A percentile compares a stretch with the other conserved stretches of the same genome.
phyloP scores from a whole-genome alignment of 2,888 invertebrate species.

The Tetropium fuscum region DNA sequence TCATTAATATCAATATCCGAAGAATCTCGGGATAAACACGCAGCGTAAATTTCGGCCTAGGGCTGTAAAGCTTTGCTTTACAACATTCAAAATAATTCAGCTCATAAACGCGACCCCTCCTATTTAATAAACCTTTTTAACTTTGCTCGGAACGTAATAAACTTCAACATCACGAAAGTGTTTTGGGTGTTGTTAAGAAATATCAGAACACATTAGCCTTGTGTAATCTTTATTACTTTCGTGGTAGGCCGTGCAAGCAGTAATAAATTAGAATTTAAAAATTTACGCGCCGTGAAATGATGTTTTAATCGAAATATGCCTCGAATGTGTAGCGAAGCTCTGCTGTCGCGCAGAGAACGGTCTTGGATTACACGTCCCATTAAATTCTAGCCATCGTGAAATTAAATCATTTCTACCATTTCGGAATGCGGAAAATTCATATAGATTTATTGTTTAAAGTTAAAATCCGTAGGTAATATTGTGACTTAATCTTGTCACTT shows the following conservation, averaged over 20 bases:
- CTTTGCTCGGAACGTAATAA: constrained; percentile 17
- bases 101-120: constrained; percentile 15
- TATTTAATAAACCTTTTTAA: constrained; percentile 27
- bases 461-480: too few species aligned
- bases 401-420: too few species aligned
- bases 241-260: constrained; percentile 10
- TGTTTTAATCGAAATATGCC: constrained; percentile 44
- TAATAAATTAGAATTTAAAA: constrained; percentile 46
- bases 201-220: constrained; percentile 24
- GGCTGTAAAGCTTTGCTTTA: too few species aligned
- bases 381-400: too few species aligned
- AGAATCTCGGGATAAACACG: too few species aligned
- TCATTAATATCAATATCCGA: too few species aligned
- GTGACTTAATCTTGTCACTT: too few species aligned
- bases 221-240: constrained; percentile 31
- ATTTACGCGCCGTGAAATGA: constrained; percentile 46
- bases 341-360: too few species aligned
- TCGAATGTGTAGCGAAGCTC: constrained; percentile 38
- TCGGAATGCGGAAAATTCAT: too few species aligned
- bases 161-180: constrained; percentile 25
- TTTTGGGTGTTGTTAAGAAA: constrained; percentile 27
- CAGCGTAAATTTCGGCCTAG: too few species aligned
- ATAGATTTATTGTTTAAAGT: too few species aligned
- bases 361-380: too few species aligned
- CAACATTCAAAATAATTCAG: constrained; percentile 21